Percentiles rank a stretch among this genome's conserved stretches.
phyloP scores from a whole-genome alignment of 2,888 invertebrate species.

The Cheilosia scutellata region DNA sequence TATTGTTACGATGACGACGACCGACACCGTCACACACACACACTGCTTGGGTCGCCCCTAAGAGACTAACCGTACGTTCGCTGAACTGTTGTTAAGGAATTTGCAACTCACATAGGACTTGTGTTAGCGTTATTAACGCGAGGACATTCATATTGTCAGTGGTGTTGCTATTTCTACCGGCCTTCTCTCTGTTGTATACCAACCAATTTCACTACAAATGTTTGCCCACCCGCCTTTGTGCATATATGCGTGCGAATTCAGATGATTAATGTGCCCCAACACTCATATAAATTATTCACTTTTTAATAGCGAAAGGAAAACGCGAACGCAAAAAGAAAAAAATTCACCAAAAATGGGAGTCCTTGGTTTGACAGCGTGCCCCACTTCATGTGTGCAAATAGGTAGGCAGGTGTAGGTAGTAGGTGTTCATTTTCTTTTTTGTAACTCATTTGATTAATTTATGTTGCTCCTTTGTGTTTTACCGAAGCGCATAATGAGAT shows the following conservation, averaged over 20 bases:
- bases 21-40: background rate
- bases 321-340: constrained; percentile 1
- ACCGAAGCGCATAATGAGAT: constrained; percentile 47
- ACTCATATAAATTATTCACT: constrained; percentile 67
- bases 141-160: constrained; percentile 39
- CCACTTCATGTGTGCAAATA: background rate
- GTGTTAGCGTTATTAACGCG: constrained; percentile 28
- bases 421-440: constrained; percentile 22
- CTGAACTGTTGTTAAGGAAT: background rate
- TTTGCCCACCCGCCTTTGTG: too few relatives aligned
- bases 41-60: constrained; percentile 23
- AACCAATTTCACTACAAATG: background rate
- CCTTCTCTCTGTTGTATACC: background rate
- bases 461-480: constrained; percentile 52
- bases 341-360: constrained; percentile 12
- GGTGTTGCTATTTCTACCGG: background rate
- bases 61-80: background rate
- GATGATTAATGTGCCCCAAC: constrained; percentile 61
- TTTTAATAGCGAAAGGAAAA: constrained; percentile 57
- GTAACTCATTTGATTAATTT: constrained; percentile 62
- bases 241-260: constrained; percentile 49
- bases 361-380: constrained; percentile 7
- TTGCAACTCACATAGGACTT: constrained; percentile 30
- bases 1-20: constrained; percentile 3
- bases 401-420: background rate